These are phyloP conservation scores for Drosophila kokeensis DNA, from an alignment of 2,888 invertebrate species.

Conservation along the genomic window DNA sequence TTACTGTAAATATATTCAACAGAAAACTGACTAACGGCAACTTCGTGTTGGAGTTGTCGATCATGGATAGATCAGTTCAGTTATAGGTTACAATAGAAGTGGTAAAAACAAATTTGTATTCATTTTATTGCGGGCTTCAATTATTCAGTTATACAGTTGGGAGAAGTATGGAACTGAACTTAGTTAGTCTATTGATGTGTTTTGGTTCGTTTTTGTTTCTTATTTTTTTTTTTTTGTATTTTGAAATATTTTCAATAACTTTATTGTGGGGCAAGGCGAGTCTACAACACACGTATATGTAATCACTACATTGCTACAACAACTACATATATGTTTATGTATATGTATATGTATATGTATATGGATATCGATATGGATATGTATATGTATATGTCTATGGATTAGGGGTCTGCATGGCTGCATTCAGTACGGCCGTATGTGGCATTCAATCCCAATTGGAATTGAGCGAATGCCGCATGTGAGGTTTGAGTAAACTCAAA, in stretches of 20 bases:
- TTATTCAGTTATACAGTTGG: neutral
- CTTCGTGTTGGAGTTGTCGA: neutral
- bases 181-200: constrained; percentile 1
- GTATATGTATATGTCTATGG: neutral
- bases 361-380: neutral
- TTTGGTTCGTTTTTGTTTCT: neutral
- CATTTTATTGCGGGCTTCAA: no score
- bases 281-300: constrained; percentile 14
- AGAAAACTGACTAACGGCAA: neutral
- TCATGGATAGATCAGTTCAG: neutral
- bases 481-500: neutral
- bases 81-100: neutral
- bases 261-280: constrained; percentile 7
- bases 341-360: neutral
- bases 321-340: constrained; percentile 25
- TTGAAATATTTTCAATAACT: neutral
- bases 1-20: neutral
- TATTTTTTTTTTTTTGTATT: neutral
- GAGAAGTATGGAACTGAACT: neutral
- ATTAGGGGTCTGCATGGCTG: neutral
- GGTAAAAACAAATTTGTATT: no score
- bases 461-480: neutral
- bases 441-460: neutral
- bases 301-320: constrained; percentile 37
- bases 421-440: neutral